A percentile compares a stretch with the other conserved stretches of the same genome.
phyloP scores from a whole-genome alignment of 2,888 invertebrate species.

The Ceriagrion tenellum region DNA sequence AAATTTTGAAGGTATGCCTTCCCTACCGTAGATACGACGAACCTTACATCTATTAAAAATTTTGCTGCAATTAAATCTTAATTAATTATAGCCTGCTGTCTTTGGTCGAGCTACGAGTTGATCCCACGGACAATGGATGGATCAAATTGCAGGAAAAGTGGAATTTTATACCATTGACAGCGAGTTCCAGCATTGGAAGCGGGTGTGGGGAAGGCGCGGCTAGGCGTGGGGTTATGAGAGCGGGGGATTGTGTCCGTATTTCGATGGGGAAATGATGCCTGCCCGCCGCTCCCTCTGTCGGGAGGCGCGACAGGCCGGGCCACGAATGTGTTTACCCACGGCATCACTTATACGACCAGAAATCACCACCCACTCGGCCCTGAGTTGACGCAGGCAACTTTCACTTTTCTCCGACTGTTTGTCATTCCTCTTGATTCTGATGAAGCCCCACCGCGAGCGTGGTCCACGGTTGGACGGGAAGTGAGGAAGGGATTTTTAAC shows the following conservation, averaged over 20 bases:
- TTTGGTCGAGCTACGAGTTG: too few species aligned
- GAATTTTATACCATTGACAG: not conserved
- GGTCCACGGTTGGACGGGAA: too few species aligned
- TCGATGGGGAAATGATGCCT: not conserved
- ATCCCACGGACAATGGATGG: not conserved
- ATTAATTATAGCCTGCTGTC: too few species aligned
- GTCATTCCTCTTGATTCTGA: not conserved
- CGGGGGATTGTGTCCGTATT: not conserved
- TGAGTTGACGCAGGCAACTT: not conserved
- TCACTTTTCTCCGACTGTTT: conserved; percentile 2
- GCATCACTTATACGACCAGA: not conserved
- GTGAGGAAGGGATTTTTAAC: too few species aligned
- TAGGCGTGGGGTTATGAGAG: too few species aligned
- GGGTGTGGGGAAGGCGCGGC: not conserved
- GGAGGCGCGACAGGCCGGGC: not conserved
- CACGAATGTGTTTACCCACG: not conserved
- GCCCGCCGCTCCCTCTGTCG: not conserved
- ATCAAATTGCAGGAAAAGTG: not conserved
- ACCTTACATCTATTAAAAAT: too few species aligned
- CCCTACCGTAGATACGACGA: too few species aligned
- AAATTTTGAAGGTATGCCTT: too few species aligned
- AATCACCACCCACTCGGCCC: not conserved
- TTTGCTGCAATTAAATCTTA: too few species aligned
- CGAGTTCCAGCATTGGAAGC: not conserved
- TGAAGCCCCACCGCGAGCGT: not conserved